Evolutionary conservation across 2,888 invertebrate species (phyloP).

Genomic region (Microctonus aethiopoides): DNA sequence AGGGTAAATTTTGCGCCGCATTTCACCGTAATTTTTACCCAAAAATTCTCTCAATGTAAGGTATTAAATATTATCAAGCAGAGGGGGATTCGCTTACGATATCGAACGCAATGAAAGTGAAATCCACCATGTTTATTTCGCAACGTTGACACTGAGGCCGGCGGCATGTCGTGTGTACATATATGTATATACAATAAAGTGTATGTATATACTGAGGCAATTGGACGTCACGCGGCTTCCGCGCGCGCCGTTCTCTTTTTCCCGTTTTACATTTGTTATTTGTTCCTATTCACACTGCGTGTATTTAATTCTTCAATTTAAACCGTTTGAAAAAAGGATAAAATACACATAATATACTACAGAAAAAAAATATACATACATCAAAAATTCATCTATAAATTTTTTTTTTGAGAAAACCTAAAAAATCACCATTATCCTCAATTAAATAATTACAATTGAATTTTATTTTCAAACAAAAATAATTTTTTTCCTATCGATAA

Average conservation of each 20-base stretch:
- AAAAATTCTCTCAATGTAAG: not conserved
- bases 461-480: too few relatives aligned
- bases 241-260: constrained; percentile 1
- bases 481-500: too few relatives aligned
- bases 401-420: too few relatives aligned
- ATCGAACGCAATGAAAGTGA: constrained; percentile 53
- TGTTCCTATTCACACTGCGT: not conserved
- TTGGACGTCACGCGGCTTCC: constrained; percentile 2
- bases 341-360: too few relatives aligned
- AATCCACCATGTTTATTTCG: constrained; percentile 49
- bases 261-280: constrained; percentile 4
- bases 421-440: too few relatives aligned
- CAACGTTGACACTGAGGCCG: constrained; percentile 53
- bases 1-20: too few relatives aligned
- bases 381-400: too few relatives aligned
- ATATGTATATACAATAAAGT: not conserved
- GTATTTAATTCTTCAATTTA: too few relatives aligned
- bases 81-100: constrained; percentile 37
- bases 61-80: constrained; percentile 6
- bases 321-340: too few relatives aligned
- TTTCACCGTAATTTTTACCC: too few relatives aligned
- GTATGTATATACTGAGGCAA: not conserved
- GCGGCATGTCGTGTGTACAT: not conserved
- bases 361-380: too few relatives aligned
- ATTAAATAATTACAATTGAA: too few relatives aligned